These are phyloP conservation scores for Phenganax stokvisi DNA, from an alignment of 92 coral and sea anemone species.

Conservation along the genomic window DNA sequence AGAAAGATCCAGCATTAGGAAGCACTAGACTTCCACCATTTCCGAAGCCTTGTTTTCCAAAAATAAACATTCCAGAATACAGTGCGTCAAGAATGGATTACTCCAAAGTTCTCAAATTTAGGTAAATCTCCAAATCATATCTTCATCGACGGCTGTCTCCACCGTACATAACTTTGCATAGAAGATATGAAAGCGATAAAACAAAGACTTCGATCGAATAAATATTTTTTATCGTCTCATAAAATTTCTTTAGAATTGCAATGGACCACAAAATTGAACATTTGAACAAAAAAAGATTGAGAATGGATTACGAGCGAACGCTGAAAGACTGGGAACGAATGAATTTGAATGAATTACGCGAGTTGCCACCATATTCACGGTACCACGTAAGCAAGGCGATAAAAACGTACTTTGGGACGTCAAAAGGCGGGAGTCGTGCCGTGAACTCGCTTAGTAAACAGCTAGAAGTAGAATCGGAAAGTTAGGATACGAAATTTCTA, in stretches of 20 bases:
- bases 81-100: conserved; percentile 80
- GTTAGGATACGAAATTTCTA: too few relatives aligned
- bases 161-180: not conserved
- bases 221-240: too few relatives aligned
- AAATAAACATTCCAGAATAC: conserved; percentile 64
- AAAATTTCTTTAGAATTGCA: conserved; percentile 49
- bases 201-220: not conserved
- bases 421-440: conserved; percentile 76
- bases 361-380: conserved; percentile 74
- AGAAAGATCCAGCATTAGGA: conserved; percentile 54
- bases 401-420: conserved; percentile 81
- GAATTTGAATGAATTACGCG: conserved; percentile 74
- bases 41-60: conserved; percentile 80
- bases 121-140: conserved; percentile 42
- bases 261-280: conserved; percentile 50
- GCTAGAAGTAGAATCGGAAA: conserved; percentile 41
- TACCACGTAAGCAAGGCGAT: conserved; percentile 82
- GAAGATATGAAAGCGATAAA: not conserved
- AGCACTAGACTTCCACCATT: conserved; percentile 85
- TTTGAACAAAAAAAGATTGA: conserved; percentile 60
- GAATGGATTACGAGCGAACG: conserved; percentile 73
- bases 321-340: conserved; percentile 88
- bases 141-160: not conserved
- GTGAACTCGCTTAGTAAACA: conserved; percentile 72
- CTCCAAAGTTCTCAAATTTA: conserved; percentile 64